phyloP scores from a whole-genome alignment of 92 coral and sea anemone genomes.

The Micromussa lordhowensis region DNA sequence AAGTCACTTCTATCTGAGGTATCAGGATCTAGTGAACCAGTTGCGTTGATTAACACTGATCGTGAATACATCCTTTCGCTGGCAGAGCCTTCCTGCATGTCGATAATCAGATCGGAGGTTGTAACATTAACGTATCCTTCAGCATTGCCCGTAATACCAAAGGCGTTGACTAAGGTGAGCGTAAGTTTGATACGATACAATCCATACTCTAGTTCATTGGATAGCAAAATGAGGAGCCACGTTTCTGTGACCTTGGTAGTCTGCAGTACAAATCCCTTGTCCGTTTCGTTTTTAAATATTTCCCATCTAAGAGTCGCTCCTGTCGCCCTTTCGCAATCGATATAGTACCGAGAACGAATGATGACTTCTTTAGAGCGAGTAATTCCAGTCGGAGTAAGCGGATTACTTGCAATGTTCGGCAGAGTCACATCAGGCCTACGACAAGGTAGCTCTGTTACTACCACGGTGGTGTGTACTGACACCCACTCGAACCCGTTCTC shows the following conservation, averaged over 20 bases:
- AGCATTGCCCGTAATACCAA: conserved; percentile 31
- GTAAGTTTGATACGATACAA: conserved; percentile 45
- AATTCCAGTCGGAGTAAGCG: conserved; percentile 42
- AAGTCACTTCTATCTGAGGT: conserved; percentile 15
- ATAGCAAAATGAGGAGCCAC: conserved; percentile 44
- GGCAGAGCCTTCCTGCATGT: conserved; percentile 62
- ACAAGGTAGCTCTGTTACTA: conserved; percentile 58
- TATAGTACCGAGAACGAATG: conserved; percentile 45
- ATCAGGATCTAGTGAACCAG: conserved; percentile 70
- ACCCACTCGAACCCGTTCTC: conserved; percentile 46
- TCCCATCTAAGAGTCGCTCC: conserved; percentile 68
- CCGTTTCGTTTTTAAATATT: conserved; percentile 15
- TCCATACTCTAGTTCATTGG: conserved; percentile 57
- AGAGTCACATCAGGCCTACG: conserved; percentile 21
- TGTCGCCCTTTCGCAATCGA: conserved; percentile 52
- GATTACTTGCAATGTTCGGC: conserved; percentile 43
- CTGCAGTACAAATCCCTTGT: conserved; percentile 16
- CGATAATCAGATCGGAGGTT: conserved; percentile 49
- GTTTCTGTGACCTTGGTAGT: conserved; percentile 33
- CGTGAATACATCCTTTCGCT: conserved; percentile 30
- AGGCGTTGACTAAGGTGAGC: conserved; percentile 47
- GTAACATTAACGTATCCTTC: conserved; percentile 60
- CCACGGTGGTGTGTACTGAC: conserved; percentile 20
- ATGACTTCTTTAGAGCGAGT: conserved; percentile 45
- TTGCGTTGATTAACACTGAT: conserved; percentile 56